Conservation (phyloP, 2,888 invertebrate genomes). For the Perizoma affinitatum region DNA sequence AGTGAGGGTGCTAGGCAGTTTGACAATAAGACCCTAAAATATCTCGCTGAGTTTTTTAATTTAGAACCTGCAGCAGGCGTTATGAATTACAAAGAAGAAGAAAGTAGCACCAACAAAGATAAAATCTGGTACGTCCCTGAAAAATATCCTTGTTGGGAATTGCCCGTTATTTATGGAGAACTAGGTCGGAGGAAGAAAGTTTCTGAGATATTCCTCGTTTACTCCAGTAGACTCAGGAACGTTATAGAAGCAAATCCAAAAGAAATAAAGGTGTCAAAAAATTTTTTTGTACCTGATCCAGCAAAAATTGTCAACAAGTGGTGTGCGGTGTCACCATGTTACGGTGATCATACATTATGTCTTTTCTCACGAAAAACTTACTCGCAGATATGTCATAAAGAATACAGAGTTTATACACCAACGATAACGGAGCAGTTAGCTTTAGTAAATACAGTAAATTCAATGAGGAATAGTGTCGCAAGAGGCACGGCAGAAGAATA, state of each 20-base stretch:
- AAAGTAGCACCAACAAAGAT: slow-evolving; percentile 18
- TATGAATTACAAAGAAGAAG: slow-evolving; percentile 27
- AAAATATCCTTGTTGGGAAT: slow-evolving; percentile 68
- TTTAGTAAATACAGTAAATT: slow-evolving; percentile 67
- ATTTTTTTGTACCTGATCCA: slow-evolving; percentile 11
- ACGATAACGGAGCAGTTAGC: slow-evolving; percentile 56
- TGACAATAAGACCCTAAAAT: slow-evolving; percentile 35
- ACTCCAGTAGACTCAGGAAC: slow-evolving; percentile 52
- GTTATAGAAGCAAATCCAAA: slow-evolving; percentile 46
- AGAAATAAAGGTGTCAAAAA: slow-evolving; percentile 19
- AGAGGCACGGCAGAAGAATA: slow-evolving; percentile 56
- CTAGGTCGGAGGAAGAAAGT: slow-evolving; percentile 40
- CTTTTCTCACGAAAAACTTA: slow-evolving; percentile 52
- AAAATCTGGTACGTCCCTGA: slow-evolving; percentile 68
- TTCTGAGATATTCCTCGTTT: slow-evolving; percentile 58
- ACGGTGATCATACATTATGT: slow-evolving; percentile 75
- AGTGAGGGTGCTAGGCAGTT: slow-evolving; percentile 26
- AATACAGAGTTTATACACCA: slow-evolving; percentile 56
- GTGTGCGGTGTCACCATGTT: slow-evolving; percentile 70
- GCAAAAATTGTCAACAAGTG: slow-evolving; percentile 59
- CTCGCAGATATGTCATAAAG: slow-evolving; percentile 58
- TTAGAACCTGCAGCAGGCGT: slow-evolving; percentile 55
- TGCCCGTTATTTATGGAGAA: slow-evolving; percentile 67
- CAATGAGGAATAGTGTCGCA: slow-evolving; percentile 75
- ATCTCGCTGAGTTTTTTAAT: slow-evolving; percentile 58